These are phyloP conservation scores for Odocoileus virginianus DNA, from an alignment of 2,113 vertebrate genomes.

Conservation along the genomic window DNA sequence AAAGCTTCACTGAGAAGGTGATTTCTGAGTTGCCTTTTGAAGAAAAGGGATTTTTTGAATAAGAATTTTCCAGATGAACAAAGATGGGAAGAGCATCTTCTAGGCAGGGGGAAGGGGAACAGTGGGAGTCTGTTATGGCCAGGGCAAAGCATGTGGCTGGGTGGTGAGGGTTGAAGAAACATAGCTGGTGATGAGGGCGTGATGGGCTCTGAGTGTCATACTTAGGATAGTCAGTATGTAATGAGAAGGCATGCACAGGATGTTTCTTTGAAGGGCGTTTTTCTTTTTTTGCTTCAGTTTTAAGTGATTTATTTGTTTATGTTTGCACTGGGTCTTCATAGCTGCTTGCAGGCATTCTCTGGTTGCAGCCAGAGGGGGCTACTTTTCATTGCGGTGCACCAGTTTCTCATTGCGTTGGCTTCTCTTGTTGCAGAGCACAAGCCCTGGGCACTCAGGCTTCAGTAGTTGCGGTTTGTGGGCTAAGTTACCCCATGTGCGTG, in stretches of 20 bases:
- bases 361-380: not conserved
- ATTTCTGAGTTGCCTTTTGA: conserved; percentile 33
- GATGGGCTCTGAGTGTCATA: not conserved
- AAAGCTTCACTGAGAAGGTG: not conserved
- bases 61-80: conserved; percentile 29
- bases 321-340: not conserved
- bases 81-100: not conserved
- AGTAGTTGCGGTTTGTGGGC: not conserved
- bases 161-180: not conserved
- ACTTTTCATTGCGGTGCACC: not conserved
- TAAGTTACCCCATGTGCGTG: not conserved
- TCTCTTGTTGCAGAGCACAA: not conserved
- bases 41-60: not conserved
- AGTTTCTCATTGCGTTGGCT: not conserved
- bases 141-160: not conserved
- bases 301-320: not conserved
- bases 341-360: not conserved
- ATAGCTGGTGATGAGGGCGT: not conserved
- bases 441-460: not conserved
- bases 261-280: not conserved
- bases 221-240: not conserved
- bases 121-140: not conserved
- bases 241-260: not conserved
- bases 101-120: not conserved
- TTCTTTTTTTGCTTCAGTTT: not conserved